A percentile compares a stretch with the other conserved stretches of the same genome.
Conservation (phyloP, 2,113 vertebrate genomes). For the Herpetotheres cachinnans region DNA sequence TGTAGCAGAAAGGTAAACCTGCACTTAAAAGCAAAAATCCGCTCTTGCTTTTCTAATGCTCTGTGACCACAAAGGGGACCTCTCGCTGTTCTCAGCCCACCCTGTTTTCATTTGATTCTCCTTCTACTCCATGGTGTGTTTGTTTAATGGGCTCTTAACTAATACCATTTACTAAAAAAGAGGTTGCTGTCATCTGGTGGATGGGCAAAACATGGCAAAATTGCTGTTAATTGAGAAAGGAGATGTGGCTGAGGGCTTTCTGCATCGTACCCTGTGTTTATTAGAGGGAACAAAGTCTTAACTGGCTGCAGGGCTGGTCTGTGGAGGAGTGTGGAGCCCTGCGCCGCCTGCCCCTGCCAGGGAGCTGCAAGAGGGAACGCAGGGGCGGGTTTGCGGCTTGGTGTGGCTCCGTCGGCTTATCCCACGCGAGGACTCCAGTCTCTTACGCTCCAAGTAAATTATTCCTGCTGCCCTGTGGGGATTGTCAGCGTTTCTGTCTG, state of each 20-base stretch:
- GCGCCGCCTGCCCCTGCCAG: too few relatives aligned
- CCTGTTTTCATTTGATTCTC: background rate
- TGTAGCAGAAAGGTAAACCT: background rate
- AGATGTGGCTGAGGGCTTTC: background rate
- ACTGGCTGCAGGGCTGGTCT: background rate
- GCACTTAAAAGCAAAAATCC: background rate
- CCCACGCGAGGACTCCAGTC: rapidly evolving
- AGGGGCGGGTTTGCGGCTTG: background rate
- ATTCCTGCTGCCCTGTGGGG: background rate
- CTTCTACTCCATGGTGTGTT: background rate
- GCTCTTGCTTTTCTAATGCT: background rate
- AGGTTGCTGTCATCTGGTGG: background rate
- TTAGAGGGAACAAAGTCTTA: background rate
- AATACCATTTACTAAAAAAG: background rate
- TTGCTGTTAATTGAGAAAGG: background rate
- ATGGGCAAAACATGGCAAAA: background rate
- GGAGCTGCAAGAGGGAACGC: background rate
- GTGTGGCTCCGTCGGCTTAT: background rate
- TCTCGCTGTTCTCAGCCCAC: background rate
- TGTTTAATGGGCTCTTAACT: background rate
- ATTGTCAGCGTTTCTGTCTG: rapidly evolving
- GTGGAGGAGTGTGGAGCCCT: background rate
- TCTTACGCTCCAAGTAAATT: rapidly evolving
- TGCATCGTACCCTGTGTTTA: background rate
- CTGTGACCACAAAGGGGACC: background rate